Evolutionary conservation across 2,113 vertebrate species (phyloP), one percentile per base, ranked within the genome.

Genomic region (Nansenia antarctica): DNA sequence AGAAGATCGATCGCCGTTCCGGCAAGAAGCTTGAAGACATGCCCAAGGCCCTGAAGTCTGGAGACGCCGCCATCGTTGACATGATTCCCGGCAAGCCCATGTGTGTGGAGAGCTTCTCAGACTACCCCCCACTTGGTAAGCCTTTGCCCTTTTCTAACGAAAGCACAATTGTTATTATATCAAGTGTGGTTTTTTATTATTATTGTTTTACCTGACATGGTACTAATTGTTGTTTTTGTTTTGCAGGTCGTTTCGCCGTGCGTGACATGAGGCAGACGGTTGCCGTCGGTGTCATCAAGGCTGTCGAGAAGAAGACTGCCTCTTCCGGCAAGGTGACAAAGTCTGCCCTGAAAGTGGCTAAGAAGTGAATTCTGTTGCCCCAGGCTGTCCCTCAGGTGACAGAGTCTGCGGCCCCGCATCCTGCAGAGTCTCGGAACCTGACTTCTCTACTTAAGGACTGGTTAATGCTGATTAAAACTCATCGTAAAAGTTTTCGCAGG

Each of bases 231-330:
- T 6, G n/a, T 47, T 47, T n/a, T n/a, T 47, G 42, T 47, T 6
- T n/a, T n/a, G 52, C 58, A 94, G 93, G 93, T 86, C 92, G 92
- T 67, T 94, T 94, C 0, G 92, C 93, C 1, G 92, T 94, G 58
- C 92, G 92, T 87, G 93, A 94, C 89, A 93, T 93, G 92, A 93
- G 92, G 86, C 93, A 94, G 92, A 93, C 93, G 0, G 93, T 94
- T 27, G 93, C 92, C 14, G 93, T 94, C 1, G 93, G 92, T 2
- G 92, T 94, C 83, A 92, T 93, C 85, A 94, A 94, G 88, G 27
- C 77, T 0, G 91, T 93, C 0, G 86, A 89, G 0, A 72, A 76
- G 87, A 93, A 94, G 83, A 78, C 85, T 1, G 42, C 80, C 20
- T 22, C 64, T 0, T 9, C 45, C 0, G 91, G 90, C 77, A 93